Conservation (phyloP, 2,888 invertebrate species). For the Brachylomia viminalis region DNA sequence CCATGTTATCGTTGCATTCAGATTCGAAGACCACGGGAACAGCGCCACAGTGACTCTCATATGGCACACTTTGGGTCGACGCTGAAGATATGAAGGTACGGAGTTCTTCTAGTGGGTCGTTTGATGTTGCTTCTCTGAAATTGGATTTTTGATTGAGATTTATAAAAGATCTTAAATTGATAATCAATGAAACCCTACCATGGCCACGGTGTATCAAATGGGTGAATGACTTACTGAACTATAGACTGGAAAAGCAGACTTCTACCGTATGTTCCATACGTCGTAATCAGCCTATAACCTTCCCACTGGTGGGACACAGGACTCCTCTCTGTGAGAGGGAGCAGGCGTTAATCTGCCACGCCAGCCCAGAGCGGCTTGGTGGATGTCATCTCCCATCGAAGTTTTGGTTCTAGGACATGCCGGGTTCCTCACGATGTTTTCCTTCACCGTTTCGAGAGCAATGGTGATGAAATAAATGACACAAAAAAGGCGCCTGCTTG, state of each 20-base stretch:
- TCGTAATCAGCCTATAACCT: too few relatives aligned
- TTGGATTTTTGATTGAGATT: neutral
- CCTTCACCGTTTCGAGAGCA: too few relatives aligned
- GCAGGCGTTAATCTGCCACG: too few relatives aligned
- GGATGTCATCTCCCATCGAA: too few relatives aligned
- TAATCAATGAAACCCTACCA: neutral
- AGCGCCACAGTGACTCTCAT: slow-evolving; percentile 84
- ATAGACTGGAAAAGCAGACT: too few relatives aligned
- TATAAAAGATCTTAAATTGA: neutral
- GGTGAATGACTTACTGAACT: neutral
- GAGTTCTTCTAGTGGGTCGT: slow-evolving; percentile 67
- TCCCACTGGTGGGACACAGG: too few relatives aligned
- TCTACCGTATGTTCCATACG: neutral
- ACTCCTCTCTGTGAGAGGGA: too few relatives aligned
- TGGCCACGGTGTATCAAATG: neutral
- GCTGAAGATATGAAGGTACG: slow-evolving; percentile 74
- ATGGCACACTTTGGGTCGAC: slow-evolving; percentile 72
- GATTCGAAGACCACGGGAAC: slow-evolving; percentile 78
- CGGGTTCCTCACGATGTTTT: too few relatives aligned
- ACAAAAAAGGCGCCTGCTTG: too few relatives aligned
- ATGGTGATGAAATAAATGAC: too few relatives aligned
- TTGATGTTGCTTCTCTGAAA: slow-evolving; percentile 77
- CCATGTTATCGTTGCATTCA: slow-evolving; percentile 66
- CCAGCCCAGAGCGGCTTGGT: too few relatives aligned
- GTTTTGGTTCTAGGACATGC: too few relatives aligned